A percentile compares a stretch with the other conserved stretches of the same genome.
phyloP scores from a whole-genome alignment of 2,113 vertebrate species.

The Glareola pratincola region DNA sequence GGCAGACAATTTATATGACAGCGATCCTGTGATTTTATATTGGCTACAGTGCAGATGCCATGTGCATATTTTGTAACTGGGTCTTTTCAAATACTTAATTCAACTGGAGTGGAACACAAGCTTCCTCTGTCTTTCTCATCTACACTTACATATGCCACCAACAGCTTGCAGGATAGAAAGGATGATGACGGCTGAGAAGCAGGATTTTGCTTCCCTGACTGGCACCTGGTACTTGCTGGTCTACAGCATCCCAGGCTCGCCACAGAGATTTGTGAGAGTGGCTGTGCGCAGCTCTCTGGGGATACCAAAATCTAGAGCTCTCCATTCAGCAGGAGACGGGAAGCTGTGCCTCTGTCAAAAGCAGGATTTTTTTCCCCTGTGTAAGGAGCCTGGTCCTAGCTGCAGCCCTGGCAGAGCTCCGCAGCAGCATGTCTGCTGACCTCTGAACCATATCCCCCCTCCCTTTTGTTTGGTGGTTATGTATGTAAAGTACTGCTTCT shows the following conservation, averaged over 20 bases:
- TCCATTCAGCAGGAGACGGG: background rate
- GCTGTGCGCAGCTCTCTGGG: background rate
- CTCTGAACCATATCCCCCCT: background rate
- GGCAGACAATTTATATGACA: background rate
- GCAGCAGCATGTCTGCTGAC: background rate
- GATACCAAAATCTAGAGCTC: background rate
- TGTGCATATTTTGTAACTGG: background rate
- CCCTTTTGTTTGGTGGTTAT: background rate
- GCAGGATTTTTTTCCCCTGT: background rate
- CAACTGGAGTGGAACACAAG: background rate
- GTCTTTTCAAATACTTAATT: background rate
- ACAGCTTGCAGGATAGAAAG: background rate
- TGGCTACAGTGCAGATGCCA: background rate
- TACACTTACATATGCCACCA: background rate
- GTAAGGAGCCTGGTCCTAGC: background rate
- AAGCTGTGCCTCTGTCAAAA: background rate
- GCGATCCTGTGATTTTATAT: background rate
- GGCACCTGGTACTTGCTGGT: background rate
- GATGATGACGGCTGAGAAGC: accelerated
- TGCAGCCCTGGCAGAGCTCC: background rate
- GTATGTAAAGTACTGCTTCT: background rate
- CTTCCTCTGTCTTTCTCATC: background rate
- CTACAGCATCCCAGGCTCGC: background rate
- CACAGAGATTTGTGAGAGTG: background rate
- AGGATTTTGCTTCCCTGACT: background rate